Evolutionary conservation across 2,888 invertebrate genomes (phyloP).

Genomic region (Spisula subtruncata): DNA sequence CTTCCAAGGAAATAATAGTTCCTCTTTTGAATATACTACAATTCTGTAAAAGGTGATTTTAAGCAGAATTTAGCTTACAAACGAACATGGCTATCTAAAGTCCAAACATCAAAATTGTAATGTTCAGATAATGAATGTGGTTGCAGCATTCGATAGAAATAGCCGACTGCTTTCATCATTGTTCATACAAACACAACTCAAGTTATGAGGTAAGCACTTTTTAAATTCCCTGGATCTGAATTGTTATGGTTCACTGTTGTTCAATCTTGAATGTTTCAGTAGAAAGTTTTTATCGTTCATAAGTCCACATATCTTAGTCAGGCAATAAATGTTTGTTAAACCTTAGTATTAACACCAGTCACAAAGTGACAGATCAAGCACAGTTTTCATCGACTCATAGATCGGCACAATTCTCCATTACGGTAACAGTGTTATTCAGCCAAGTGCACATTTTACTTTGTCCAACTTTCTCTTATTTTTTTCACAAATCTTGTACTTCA

Average conservation of each 20-base stretch:
- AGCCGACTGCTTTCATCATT: no score
- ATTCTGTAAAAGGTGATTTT: not conserved
- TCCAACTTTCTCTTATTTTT: no score
- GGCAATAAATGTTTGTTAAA: not conserved
- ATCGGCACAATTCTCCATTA: not conserved
- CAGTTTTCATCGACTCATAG: not conserved
- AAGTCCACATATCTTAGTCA: not conserved
- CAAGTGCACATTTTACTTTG: not conserved
- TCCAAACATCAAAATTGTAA: not conserved
- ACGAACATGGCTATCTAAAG: not conserved
- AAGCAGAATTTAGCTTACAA: not conserved
- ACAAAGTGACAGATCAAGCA: not conserved
- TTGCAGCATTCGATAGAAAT: no score
- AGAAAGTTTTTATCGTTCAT: no score
- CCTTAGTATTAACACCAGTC: not conserved
- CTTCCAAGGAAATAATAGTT: not conserved
- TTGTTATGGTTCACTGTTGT: no score
- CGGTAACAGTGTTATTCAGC: not conserved
- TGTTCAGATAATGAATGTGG: no score
- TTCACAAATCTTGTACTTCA: constrained; percentile 18
- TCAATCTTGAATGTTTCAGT: no score
- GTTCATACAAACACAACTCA: no score
- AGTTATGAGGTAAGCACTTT: no score
- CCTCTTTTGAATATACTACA: not conserved
- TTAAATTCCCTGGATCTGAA: no score